Evolutionary conservation across 2,113 vertebrate species (phyloP), one percentile per base, ranked within the genome.

Genomic region (Hiodon tergisus): DNA sequence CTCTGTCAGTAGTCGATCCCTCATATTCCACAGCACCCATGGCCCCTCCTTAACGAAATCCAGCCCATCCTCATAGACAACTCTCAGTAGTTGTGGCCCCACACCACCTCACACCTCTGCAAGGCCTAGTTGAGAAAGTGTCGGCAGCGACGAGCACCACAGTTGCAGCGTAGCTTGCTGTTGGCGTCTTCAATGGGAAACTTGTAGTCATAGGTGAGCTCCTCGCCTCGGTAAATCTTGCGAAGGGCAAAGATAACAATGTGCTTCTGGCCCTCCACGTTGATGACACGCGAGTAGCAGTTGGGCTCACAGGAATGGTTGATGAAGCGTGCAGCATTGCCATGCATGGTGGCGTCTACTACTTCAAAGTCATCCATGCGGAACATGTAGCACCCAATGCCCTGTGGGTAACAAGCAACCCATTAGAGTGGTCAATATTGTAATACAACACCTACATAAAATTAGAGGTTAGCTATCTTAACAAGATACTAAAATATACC

Each of bases 351-450:
- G 14, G 95, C 95, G 0, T 97, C 95, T 79, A 96, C 95, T 78
- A 97, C 95, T 0, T 97, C 95, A 0, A 96, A 95, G 85, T 97
- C 95, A 1, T 97, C 95, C 55, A 96, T 97, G 76, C 95, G 94
- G 86, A 96, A 97, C 95, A 97, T 97, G 92, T 96, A 97, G 83
- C 95, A 97, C 76, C 95, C 95, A 1, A 96, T 96, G 60, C 94
- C 95, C 95, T 97, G 78, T 2, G 4, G 67, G 53, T 11, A 51
- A 5, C 70, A 8, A 51, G 10, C 48, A 8, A 16, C 3, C n/a
- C 11, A 10, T 52, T 4, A 14, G 3, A 48, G 10, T 59, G 53
- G 7, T 47, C n/a, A 63, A 31, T 31, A 31, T 31, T 31, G 31
- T 31, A 31, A 31, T 31, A 31, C 31, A 31, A 31, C 31, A 2